phyloP scores from a whole-genome alignment of 2,888 invertebrate species.

The Gymnosoma rotundatum region DNA sequence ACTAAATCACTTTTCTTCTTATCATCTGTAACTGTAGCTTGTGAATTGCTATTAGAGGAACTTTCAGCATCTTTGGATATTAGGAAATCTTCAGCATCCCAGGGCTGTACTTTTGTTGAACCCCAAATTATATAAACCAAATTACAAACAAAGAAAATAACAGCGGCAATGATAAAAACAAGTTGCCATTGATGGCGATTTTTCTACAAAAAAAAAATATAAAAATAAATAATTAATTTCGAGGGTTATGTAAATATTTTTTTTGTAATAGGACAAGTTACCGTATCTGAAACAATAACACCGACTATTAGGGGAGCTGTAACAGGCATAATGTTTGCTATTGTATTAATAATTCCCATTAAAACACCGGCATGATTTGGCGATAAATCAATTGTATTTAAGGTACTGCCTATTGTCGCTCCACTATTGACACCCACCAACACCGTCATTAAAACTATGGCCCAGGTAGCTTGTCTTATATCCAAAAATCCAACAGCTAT shows the following conservation, averaged over 20 bases:
- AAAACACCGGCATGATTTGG: conserved; percentile 86
- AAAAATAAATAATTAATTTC: neutral
- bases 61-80: conserved; percentile 72
- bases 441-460: conserved; percentile 83
- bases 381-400: conserved; percentile 86
- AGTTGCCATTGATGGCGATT: conserved; percentile 87
- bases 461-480: conserved; percentile 79
- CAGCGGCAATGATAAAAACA: conserved; percentile 88
- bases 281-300: conserved; percentile 81
- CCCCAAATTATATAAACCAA: conserved; percentile 88
- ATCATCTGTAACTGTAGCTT: neutral
- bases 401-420: conserved; percentile 79
- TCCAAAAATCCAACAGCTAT: conserved; percentile 83
- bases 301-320: conserved; percentile 85
- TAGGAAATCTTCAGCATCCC: conserved; percentile 85
- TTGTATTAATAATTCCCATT: conserved; percentile 86
- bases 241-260: no score
- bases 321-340: conserved; percentile 84
- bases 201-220: conserved; percentile 66
- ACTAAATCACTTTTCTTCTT: neutral
- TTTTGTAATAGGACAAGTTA: conserved; percentile 10
- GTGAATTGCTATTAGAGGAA: neutral
- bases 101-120: conserved; percentile 86
- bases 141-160: conserved; percentile 87
- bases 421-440: conserved; percentile 83